Base-by-base conservation (phyloP, 2,113 vertebrate genomes). In the Pseudorhombus dupliciocellatus region DNA sequence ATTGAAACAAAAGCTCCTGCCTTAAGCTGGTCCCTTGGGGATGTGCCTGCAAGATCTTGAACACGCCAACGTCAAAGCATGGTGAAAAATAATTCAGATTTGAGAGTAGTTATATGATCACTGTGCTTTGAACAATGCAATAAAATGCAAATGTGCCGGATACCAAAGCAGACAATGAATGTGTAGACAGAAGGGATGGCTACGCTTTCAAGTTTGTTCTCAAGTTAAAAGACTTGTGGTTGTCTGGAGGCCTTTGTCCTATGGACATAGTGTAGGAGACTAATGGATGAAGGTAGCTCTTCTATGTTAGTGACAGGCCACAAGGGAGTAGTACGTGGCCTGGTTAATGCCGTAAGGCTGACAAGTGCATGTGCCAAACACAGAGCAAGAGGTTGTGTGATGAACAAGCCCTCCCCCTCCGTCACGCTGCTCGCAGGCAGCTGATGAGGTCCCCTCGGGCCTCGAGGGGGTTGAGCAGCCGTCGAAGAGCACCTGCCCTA, bases 1-100 rank as follows among this genome's bases (percentile, higher is more conserved):
- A 85, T 83, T 82, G 70, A 90, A 73, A 91, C 59, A 84, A 85
- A 92, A 89, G 67, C 88, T 75, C 84, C 84, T 78, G 88, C 87
- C 86, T 79, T 80, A 85, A 85, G 80, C 70, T 66, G 75, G 70
- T 92, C 87, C 90, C 83, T 65, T 21, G 62, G 86, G 91, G 77
- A 30, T 62, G 66, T 20, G 52, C 71, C 75, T 77, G 84, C 52
- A 34, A 66, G 66, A 85, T 77, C 89, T 87, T 75, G 89, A 88
- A 78, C 62, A 77, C 30, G 1, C 22, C 58, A 77, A 15, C 7
- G 44, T 75, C 71, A 74, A 85, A 51, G 24, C 50, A 66, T 25
- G 42, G 80, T 63, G 79, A 64, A 61, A 10, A 25, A 25, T n/a
- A 81, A 66, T 71, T 85, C 72, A 62, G 50, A 84, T 68, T 80